A percentile compares a stretch with the other conserved stretches of the same genome.
These are phyloP conservation scores for Pelmatolapia mariae DNA, from an alignment of 2,113 vertebrate species.

Conservation along the genomic window DNA sequence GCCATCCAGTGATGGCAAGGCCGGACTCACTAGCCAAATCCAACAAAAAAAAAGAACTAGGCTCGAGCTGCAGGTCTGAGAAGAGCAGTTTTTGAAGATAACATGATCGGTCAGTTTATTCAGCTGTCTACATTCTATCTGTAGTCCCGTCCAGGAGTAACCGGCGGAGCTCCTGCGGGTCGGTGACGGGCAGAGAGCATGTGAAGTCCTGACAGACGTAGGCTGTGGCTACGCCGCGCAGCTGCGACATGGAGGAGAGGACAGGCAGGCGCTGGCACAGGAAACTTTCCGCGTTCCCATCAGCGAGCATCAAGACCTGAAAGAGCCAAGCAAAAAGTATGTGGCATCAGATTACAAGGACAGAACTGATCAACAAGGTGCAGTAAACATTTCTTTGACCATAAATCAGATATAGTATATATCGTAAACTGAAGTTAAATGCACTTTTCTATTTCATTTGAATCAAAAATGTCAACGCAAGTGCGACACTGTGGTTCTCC, in stretches of 20 bases:
- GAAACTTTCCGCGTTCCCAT: constrained; percentile 75
- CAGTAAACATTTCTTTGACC: no score
- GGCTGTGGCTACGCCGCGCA: constrained; percentile 75
- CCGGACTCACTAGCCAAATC: not conserved
- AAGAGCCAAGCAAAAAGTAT: not conserved
- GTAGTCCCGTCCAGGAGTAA: constrained; percentile 66
- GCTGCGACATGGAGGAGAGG: constrained; percentile 76
- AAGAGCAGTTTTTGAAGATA: not conserved
- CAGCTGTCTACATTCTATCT: not conserved
- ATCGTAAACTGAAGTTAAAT: not conserved
- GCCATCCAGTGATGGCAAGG: not conserved
- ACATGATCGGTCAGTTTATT: not conserved
- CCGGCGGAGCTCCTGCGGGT: constrained; percentile 76
- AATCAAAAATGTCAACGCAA: not conserved
- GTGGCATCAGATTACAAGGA: not conserved
- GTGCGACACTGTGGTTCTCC: not conserved
- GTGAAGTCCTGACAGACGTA: constrained; percentile 84
- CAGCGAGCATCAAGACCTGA: constrained; percentile 84
- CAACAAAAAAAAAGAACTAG: not conserved
- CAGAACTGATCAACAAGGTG: not conserved
- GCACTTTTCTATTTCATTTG: not conserved
- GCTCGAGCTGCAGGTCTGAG: not conserved
- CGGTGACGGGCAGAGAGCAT: constrained; percentile 84
- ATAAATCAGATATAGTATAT: not conserved
- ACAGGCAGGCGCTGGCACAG: constrained; percentile 79